Evolutionary conservation across 2,797 vertebrate species (phyloP).

Genomic region (Chromis chromis): DNA sequence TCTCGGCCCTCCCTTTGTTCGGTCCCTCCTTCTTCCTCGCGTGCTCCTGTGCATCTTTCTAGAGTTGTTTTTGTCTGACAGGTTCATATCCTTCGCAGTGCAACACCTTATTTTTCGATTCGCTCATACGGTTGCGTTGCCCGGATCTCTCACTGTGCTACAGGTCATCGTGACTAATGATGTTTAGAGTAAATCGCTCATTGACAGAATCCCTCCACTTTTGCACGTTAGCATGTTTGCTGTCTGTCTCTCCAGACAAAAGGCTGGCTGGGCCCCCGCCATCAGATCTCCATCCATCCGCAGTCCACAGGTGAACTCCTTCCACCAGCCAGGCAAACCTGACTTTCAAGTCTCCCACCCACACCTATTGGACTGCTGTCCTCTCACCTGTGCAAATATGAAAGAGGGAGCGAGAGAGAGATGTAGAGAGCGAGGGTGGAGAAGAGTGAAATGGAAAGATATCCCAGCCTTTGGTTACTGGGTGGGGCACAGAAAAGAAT

Average conservation of each 20-base stretch:
- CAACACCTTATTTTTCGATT: background rate
- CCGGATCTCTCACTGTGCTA: background rate
- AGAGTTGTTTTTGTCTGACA: slow-evolving; percentile 13
- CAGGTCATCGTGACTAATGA: slow-evolving; percentile 45
- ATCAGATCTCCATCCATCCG: slow-evolving; percentile 69
- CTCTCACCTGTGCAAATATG: slow-evolving; percentile 84
- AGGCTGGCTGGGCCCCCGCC: slow-evolving; percentile 57
- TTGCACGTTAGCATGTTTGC: slow-evolving; percentile 63
- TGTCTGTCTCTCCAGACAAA: slow-evolving; percentile 76
- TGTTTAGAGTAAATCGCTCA: slow-evolving; percentile 30
- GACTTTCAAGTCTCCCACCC: slow-evolving; percentile 84
- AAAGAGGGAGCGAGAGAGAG: slow-evolving; percentile 40
- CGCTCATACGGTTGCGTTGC: background rate
- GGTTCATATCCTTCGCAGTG: slow-evolving; percentile 1
- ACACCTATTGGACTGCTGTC: slow-evolving; percentile 73
- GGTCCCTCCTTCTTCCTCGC: slow-evolving; percentile 26
- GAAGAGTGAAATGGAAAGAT: slow-evolving; percentile 74
- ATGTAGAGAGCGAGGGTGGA: slow-evolving; percentile 52
- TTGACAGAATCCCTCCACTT: slow-evolving; percentile 38
- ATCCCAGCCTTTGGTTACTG: slow-evolving; percentile 78
- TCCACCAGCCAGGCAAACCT: slow-evolving; percentile 81
- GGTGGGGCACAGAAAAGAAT: slow-evolving; percentile 83
- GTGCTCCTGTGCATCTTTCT: slow-evolving; percentile 23
- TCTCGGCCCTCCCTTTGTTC: slow-evolving; percentile 27
- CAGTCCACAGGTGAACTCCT: slow-evolving; percentile 67